phyloP scores from a whole-genome alignment of 2,888 invertebrate species.

The Trachelus iudaicus region DNA sequence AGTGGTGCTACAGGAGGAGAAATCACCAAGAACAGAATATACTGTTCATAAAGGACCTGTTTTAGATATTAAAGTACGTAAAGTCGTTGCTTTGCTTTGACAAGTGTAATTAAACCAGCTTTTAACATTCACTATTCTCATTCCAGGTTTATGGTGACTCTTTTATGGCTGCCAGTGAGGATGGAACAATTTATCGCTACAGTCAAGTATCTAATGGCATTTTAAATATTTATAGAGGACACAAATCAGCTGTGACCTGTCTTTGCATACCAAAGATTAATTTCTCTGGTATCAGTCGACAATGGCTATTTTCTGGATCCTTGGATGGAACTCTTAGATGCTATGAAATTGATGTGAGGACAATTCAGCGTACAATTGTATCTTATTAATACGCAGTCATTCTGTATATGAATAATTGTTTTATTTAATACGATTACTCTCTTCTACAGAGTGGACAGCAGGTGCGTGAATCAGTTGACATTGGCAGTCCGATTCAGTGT shows the following conservation, averaged over 20 bases:
- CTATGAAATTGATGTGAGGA: slow-evolving; percentile 65
- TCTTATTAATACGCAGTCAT: background rate
- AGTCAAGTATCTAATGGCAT: slow-evolving; percentile 68
- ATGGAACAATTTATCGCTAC: slow-evolving; percentile 74
- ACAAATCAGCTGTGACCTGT: slow-evolving; percentile 73
- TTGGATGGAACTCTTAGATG: slow-evolving; percentile 72
- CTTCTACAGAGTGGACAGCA: slow-evolving; percentile 69
- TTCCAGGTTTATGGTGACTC: slow-evolving; percentile 72
- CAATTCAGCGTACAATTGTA: background rate
- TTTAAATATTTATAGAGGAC: slow-evolving; percentile 70
- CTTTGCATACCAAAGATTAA: slow-evolving; percentile 67
- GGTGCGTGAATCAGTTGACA: slow-evolving; percentile 68
- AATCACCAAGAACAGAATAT: slow-evolving; percentile 47
- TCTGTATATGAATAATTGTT: background rate
- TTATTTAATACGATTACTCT: slow-evolving; percentile 18
- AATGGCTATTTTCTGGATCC: slow-evolving; percentile 73
- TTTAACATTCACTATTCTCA: background rate
- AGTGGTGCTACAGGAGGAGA: slow-evolving; percentile 21
- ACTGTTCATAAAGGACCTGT: slow-evolving; percentile 61
- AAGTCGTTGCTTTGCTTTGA: background rate
- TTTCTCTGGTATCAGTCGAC: slow-evolving; percentile 60
- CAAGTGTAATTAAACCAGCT: background rate
- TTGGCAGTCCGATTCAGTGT: slow-evolving; percentile 77
- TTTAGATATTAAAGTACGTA: slow-evolving; percentile 62
- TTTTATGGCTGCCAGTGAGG: slow-evolving; percentile 74